These are phyloP conservation scores for Oikopleura albicans DNA, from an alignment of 23 tunicate genomes.

Conservation along the genomic window DNA sequence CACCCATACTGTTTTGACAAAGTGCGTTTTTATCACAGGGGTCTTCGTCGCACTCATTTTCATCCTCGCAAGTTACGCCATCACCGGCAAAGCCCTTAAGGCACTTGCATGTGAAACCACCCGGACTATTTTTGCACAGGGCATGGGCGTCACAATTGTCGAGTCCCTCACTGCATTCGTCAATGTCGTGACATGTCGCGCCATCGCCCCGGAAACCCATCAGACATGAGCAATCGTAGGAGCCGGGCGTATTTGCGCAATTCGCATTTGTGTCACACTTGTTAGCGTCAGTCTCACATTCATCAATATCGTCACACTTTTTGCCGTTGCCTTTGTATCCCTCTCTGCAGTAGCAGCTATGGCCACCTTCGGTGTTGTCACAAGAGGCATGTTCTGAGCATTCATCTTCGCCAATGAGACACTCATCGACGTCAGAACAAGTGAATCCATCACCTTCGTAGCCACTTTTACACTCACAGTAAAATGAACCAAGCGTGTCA, in stretches of 20 bases:
- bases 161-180: neutral
- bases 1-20: neutral
- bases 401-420: neutral
- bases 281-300: neutral
- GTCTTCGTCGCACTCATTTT: neutral
- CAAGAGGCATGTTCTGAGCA: conserved; percentile 30
- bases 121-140: neutral
- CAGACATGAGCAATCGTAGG: neutral
- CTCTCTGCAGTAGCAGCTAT: conserved; percentile 19
- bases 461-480: neutral
- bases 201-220: neutral
- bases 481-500: neutral
- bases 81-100: neutral
- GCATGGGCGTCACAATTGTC: neutral
- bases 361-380: conserved; percentile 23
- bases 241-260: neutral
- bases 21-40: neutral
- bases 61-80: neutral
- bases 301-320: neutral
- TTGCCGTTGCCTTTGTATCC: conserved; percentile 23
- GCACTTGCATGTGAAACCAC: neutral
- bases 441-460: neutral
- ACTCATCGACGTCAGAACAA: neutral
- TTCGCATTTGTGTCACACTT: neutral
- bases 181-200: neutral